Conservation (phyloP, 2,113 vertebrate species). For the Hiodon alosoides region DNA sequence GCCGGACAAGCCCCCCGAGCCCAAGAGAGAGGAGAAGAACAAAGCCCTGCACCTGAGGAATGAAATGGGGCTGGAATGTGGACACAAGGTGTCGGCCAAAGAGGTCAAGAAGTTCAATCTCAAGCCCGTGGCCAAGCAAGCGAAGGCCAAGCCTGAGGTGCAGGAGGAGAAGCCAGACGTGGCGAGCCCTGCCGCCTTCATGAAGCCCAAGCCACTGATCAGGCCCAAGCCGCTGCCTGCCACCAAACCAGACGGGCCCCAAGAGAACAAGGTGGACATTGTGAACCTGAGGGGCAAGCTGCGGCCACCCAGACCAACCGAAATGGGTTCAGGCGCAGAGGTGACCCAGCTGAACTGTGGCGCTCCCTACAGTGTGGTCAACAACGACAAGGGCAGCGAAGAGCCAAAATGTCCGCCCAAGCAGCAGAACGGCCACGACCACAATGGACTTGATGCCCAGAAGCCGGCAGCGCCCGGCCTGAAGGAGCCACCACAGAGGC, state of each 20-base stretch:
- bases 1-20: constrained; percentile 68
- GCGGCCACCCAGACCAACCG: constrained; percentile 77
- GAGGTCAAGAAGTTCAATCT: constrained; percentile 93
- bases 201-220: constrained; percentile 81
- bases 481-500: constrained; percentile 71
- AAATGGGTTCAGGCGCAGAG: constrained; percentile 59
- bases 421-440: constrained; percentile 62
- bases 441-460: constrained; percentile 42
- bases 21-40: constrained; percentile 83
- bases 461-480: constrained; percentile 51
- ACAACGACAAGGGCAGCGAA: constrained; percentile 34
- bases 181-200: constrained; percentile 61
- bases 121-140: constrained; percentile 80
- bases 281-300: constrained; percentile 88
- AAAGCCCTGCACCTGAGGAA: constrained; percentile 83
- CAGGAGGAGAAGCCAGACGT: constrained; percentile 75
- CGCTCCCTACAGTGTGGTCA: constrained; percentile 42
- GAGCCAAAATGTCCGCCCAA: constrained; percentile 65
- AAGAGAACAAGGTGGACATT: constrained; percentile 82
- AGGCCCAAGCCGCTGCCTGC: constrained; percentile 78
- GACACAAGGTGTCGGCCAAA: constrained; percentile 86
- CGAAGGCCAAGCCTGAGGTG: constrained; percentile 73
- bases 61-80: constrained; percentile 93
- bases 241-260: constrained; percentile 66
- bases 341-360: constrained; percentile 25